Percentiles rank a stretch among this genome's conserved stretches.
Evolutionary conservation across 2,797 vertebrate genomes (phyloP).

Genomic region (Lutjanus campechanus): DNA sequence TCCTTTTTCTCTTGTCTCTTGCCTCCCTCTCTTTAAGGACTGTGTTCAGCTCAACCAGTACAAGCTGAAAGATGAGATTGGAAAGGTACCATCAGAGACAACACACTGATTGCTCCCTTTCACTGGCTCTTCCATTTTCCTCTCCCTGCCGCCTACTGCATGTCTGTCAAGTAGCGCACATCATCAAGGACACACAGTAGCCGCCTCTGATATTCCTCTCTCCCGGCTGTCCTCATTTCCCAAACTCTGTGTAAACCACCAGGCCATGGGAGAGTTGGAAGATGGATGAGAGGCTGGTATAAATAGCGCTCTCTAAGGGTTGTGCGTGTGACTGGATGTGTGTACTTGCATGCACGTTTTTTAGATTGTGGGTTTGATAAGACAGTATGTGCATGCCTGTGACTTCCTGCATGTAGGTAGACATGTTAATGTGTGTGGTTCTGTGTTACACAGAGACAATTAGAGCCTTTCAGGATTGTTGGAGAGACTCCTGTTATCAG

Average conservation of each 20-base stretch:
- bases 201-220: constrained; percentile 69
- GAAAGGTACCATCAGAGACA: constrained; percentile 90
- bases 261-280: constrained; percentile 77
- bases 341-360: constrained; percentile 23
- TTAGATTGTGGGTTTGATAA: constrained; percentile 39
- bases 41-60: constrained; percentile 99
- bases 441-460: constrained; percentile 47
- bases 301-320: constrained; percentile 80
- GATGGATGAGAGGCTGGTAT: constrained; percentile 81
- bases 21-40: constrained; percentile 84
- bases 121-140: constrained; percentile 54
- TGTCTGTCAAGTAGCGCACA: constrained; percentile 68
- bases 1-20: constrained; percentile 30
- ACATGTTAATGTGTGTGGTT: constrained; percentile 31
- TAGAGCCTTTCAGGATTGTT: constrained; percentile 56
- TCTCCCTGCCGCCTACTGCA: constrained; percentile 59
- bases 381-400: constrained; percentile 21
- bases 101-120: constrained; percentile 68
- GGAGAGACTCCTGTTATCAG: constrained; percentile 69
- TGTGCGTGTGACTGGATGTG: constrained; percentile 34
- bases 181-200: constrained; percentile 66
- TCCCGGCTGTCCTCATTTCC: constrained; percentile 79
- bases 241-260: constrained; percentile 71
- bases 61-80: constrained; percentile 98
- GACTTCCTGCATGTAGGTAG: constrained; percentile 35